phyloP scores from a whole-genome alignment of 2,888 invertebrate species.

The Scaptomyza parva region DNA sequence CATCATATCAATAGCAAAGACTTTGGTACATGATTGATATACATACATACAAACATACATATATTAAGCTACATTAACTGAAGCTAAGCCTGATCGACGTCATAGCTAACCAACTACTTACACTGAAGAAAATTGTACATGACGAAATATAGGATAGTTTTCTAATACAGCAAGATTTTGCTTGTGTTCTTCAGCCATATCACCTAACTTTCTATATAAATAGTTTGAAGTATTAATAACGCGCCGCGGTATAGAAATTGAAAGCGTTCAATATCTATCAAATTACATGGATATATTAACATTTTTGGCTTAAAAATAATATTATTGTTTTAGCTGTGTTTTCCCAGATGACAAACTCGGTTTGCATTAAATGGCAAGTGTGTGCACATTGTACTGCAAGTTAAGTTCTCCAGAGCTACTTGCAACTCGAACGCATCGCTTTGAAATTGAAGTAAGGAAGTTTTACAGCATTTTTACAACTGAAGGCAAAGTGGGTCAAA shows the following conservation, averaged over 20 bases:
- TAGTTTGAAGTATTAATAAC: slow-evolving; percentile 22
- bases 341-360: slow-evolving; percentile 42
- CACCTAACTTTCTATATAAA: neutral
- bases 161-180: neutral
- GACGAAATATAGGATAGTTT: neutral
- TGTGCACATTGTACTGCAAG: slow-evolving; percentile 25
- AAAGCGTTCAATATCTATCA: slow-evolving; percentile 40
- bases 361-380: slow-evolving; percentile 34
- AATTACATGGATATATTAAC: slow-evolving; percentile 54
- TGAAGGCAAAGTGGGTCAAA: slow-evolving; percentile 64
- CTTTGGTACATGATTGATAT: slow-evolving; percentile 15
- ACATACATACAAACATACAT: slow-evolving; percentile 13
- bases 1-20: slow-evolving; percentile 33
- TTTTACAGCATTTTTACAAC: slow-evolving; percentile 55
- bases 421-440: slow-evolving; percentile 16
- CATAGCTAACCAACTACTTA: slow-evolving; percentile 14
- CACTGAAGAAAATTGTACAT: neutral
- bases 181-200: neutral
- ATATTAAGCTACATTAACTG: slow-evolving; percentile 20
- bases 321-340: slow-evolving; percentile 64
- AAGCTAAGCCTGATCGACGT: slow-evolving; percentile 22
- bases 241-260: slow-evolving; percentile 30
- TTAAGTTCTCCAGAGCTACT: slow-evolving; percentile 28
- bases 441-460: slow-evolving; percentile 25
- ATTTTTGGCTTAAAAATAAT: slow-evolving; percentile 49